A percentile compares a stretch with the other conserved stretches of the same genome.
phyloP scores from a whole-genome alignment of 2,113 vertebrate species.

The Bos taurus region DNA sequence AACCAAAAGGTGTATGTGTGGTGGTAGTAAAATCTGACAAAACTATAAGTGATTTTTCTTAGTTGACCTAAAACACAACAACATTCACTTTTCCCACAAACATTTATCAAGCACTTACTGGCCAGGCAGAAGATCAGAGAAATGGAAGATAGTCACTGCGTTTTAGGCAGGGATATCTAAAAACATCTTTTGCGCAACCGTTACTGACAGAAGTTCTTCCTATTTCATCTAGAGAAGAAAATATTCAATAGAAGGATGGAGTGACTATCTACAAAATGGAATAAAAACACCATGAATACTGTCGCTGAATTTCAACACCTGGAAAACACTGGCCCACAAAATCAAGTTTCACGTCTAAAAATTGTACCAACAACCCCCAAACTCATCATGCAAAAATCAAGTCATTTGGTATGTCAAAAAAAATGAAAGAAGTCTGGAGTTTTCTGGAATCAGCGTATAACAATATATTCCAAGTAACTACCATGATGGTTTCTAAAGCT shows the following conservation, averaged over 20 bases:
- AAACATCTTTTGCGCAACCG: slow-evolving; percentile 25
- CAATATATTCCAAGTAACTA: slow-evolving; percentile 33
- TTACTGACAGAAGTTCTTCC: slow-evolving; percentile 41
- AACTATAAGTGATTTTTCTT: not conserved
- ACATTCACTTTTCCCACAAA: not conserved
- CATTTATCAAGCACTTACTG: slow-evolving; percentile 18
- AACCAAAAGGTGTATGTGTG: not conserved
- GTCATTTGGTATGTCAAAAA: slow-evolving; percentile 25
- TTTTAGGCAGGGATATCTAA: slow-evolving; percentile 23
- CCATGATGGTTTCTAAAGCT: slow-evolving; percentile 27
- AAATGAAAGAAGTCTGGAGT: not conserved
- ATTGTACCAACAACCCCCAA: slow-evolving; percentile 32
- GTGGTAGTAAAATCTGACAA: not conserved
- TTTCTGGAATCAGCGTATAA: not conserved
- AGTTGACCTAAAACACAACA: slow-evolving; percentile 29
- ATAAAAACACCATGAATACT: not conserved
- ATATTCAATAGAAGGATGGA: not conserved
- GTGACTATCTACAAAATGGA: slow-evolving; percentile 8
- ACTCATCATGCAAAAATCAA: slow-evolving; percentile 22
- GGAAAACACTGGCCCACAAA: slow-evolving; percentile 1
- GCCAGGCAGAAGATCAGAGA: not conserved
- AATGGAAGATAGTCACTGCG: not conserved
- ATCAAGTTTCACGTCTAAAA: slow-evolving; percentile 48
- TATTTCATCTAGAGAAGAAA: slow-evolving; percentile 36
- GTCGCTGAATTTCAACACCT: slow-evolving; percentile 25